A percentile compares a stretch with the other conserved stretches of the same genome.
Conservation (phyloP, 64 coral and sea anemone genomes). For the Orbicella faveolata region DNA sequence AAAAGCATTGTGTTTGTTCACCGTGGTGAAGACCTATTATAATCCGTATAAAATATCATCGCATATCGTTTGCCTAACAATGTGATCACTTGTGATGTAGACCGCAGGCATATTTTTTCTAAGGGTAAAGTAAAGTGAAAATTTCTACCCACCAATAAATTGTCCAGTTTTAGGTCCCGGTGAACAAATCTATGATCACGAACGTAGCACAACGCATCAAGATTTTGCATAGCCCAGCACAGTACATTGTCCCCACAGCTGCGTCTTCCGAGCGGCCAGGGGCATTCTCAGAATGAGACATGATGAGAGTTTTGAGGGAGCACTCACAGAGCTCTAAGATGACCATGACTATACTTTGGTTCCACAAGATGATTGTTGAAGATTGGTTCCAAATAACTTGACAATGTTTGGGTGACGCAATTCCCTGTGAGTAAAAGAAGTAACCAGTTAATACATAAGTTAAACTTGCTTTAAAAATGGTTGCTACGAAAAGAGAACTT, state of each 20-base stretch:
- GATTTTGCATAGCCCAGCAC: neutral
- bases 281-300: neutral
- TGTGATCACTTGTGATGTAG: too few relatives aligned
- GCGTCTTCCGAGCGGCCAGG: neutral
- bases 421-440: neutral
- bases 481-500: too few relatives aligned
- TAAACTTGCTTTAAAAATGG: too few relatives aligned
- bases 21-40: too few relatives aligned
- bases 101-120: too few relatives aligned
- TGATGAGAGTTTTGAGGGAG: neutral
- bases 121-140: neutral
- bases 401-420: conserved; percentile 16
- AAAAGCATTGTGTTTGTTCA: too few relatives aligned
- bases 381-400: conserved; percentile 9
- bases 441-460: too few relatives aligned
- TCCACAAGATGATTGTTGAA: neutral
- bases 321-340: conserved; percentile 14
- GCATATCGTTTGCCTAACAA: too few relatives aligned
- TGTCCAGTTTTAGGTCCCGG: conserved; percentile 32
- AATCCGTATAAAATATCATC: too few relatives aligned
- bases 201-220: conserved; percentile 17
- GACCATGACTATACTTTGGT: neutral
- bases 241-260: neutral
- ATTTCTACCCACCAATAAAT: conserved; percentile 15
- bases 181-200: conserved; percentile 2